A percentile compares a stretch with the other conserved stretches of the same genome.
Conservation (phyloP, 2,113 vertebrate species). For the Aegotheles bennettii region DNA sequence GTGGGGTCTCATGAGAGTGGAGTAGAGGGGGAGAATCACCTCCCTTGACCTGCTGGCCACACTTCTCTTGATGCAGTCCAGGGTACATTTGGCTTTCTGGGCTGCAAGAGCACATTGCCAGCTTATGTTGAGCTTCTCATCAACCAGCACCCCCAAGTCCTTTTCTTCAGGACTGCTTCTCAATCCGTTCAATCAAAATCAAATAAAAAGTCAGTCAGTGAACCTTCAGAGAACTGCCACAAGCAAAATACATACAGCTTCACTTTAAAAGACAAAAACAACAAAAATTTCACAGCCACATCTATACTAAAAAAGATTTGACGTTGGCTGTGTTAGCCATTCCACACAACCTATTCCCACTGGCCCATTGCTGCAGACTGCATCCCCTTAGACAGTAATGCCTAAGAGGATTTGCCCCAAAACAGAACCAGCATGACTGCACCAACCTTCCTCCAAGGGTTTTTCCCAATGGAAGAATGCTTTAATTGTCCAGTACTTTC, state of each 20-base stretch:
- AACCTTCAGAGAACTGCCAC: slow-evolving; percentile 33
- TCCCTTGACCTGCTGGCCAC: too few relatives aligned
- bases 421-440: neutral
- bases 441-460: neutral
- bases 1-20: too few relatives aligned
- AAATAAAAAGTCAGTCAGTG: slow-evolving; percentile 21
- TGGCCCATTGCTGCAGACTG: neutral
- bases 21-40: too few relatives aligned
- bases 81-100: too few relatives aligned
- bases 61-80: too few relatives aligned
- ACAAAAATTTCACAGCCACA: neutral
- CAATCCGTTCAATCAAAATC: slow-evolving; percentile 55
- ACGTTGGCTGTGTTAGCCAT: neutral
- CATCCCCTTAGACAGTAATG: neutral
- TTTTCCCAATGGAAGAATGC: neutral
- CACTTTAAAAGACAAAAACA: neutral
- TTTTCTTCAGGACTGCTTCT: too few relatives aligned
- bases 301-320: neutral
- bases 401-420: neutral
- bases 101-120: too few relatives aligned
- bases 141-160: too few relatives aligned
- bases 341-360: neutral
- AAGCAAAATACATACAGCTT: slow-evolving; percentile 8
- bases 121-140: too few relatives aligned
- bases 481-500: neutral